Percentiles rank a stretch among this genome's conserved stretches.
Conservation (phyloP, 2,113 vertebrate species). For the Ammospiza nelsoni region DNA sequence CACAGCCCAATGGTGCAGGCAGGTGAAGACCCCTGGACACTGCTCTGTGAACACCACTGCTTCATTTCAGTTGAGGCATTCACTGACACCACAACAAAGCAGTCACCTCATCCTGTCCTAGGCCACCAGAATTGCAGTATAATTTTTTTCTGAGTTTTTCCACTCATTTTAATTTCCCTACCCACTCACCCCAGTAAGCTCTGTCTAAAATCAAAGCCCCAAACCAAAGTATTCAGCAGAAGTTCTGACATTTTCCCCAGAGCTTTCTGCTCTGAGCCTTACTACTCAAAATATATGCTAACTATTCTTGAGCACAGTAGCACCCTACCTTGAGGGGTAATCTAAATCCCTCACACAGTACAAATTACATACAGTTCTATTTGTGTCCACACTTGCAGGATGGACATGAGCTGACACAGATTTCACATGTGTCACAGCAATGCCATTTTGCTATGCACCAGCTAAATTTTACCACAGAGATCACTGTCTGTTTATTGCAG, state of each 20-base stretch:
- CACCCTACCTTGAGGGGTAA: neutral
- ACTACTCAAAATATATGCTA: neutral
- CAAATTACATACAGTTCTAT: neutral
- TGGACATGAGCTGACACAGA: neutral
- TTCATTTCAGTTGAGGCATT: too few relatives aligned
- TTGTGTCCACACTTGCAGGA: neutral
- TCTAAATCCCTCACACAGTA: neutral
- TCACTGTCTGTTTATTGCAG: neutral
- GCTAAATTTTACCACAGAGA: neutral
- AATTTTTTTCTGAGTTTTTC: too few relatives aligned
- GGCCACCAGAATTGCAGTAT: too few relatives aligned
- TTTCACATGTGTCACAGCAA: fast-evolving
- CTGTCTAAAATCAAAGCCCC: neutral
- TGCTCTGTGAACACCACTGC: too few relatives aligned
- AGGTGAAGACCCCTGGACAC: too few relatives aligned
- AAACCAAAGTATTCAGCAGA: neutral
- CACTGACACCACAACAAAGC: too few relatives aligned
- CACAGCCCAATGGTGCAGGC: too few relatives aligned
- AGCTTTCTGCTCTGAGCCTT: neutral
- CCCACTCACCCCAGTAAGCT: neutral
- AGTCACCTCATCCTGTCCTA: too few relatives aligned
- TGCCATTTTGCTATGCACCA: neutral
- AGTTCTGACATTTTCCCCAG: neutral
- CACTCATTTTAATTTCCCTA: neutral
- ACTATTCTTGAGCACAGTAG: neutral